Percentiles rank a stretch among this genome's conserved stretches.
Evolutionary conservation across 2,113 vertebrate species (phyloP).

Genomic region (Amblyornis subalaris): DNA sequence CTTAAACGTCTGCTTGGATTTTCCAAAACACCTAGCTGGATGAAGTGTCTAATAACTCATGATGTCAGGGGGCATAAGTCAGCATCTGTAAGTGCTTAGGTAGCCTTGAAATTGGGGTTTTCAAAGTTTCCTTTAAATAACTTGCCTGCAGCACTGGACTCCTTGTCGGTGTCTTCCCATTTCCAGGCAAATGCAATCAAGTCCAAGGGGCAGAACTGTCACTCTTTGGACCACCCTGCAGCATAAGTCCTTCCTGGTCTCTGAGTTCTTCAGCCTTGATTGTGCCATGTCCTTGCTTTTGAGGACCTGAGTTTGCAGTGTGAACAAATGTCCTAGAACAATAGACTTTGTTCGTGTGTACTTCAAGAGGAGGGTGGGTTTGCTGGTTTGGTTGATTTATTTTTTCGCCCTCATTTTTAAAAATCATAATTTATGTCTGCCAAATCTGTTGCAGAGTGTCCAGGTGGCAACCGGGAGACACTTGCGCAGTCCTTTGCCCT

Average conservation of each 20-base stretch:
- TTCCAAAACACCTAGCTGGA: neutral
- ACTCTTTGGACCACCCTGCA: neutral
- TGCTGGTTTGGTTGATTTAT: neutral
- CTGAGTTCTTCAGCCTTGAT: neutral
- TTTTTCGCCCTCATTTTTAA: accelerated
- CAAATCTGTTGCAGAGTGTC: neutral
- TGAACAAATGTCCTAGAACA: neutral
- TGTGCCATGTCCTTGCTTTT: accelerated
- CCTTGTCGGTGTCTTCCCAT: neutral
- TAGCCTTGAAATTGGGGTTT: neutral
- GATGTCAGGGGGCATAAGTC: neutral
- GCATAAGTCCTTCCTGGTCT: neutral
- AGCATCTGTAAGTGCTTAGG: constrained; percentile 24
- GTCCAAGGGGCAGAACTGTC: neutral
- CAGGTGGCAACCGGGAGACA: neutral
- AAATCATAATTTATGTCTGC: neutral
- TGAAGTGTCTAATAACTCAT: constrained; percentile 4
- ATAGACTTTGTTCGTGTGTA: neutral
- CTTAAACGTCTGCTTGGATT: neutral
- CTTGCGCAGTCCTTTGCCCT: neutral
- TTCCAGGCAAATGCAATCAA: neutral
- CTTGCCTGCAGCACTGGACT: neutral
- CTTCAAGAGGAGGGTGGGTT: neutral
- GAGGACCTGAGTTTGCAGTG: neutral
- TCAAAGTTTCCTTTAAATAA: neutral